These are phyloP conservation scores for Drosophila orosa DNA, from an alignment of 1,140 invertebrate genomes.

Conservation along the genomic window DNA sequence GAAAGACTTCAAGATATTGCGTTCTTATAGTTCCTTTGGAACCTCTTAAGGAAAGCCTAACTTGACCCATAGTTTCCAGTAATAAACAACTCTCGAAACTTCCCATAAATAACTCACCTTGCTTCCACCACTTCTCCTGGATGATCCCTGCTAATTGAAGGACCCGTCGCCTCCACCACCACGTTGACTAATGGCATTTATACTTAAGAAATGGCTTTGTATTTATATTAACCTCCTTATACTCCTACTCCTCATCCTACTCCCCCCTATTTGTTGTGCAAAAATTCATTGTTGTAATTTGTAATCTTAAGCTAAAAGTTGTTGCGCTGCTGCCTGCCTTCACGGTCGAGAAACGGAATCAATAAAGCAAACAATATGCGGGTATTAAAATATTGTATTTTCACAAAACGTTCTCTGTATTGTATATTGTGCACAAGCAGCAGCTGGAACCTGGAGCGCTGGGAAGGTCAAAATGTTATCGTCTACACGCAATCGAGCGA, in stretches of 20 bases:
- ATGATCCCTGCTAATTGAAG: neutral
- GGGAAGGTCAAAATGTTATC: slow-evolving; percentile 77
- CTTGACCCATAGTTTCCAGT: slow-evolving; percentile 3
- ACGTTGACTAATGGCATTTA: slow-evolving; percentile 68
- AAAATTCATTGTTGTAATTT: slow-evolving; percentile 59
- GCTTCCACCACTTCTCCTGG: neutral
- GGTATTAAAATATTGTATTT: slow-evolving; percentile 42
- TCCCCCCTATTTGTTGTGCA: slow-evolving; percentile 33
- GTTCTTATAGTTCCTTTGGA: neutral
- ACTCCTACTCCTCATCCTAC: neutral
- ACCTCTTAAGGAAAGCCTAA: neutral
- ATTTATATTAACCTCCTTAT: slow-evolving; percentile 47
- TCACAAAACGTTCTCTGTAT: slow-evolving; percentile 18
- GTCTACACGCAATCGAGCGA: slow-evolving; percentile 55
- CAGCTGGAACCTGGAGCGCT: slow-evolving; percentile 5
- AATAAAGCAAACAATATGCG: slow-evolving; percentile 60
- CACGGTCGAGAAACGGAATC: slow-evolving; percentile 43
- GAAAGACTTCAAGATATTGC: neutral
- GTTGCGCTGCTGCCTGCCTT: slow-evolving; percentile 30
- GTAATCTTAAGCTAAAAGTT: slow-evolving; percentile 67
- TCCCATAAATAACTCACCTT: slow-evolving; percentile 1
- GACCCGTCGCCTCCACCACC: slow-evolving; percentile 9
- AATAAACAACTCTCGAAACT: neutral
- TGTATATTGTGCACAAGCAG: slow-evolving; percentile 7
- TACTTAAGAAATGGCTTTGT: slow-evolving; percentile 56